Base-by-base conservation (phyloP, 2,888 invertebrate genomes). In the Agrilus mali region DNA sequence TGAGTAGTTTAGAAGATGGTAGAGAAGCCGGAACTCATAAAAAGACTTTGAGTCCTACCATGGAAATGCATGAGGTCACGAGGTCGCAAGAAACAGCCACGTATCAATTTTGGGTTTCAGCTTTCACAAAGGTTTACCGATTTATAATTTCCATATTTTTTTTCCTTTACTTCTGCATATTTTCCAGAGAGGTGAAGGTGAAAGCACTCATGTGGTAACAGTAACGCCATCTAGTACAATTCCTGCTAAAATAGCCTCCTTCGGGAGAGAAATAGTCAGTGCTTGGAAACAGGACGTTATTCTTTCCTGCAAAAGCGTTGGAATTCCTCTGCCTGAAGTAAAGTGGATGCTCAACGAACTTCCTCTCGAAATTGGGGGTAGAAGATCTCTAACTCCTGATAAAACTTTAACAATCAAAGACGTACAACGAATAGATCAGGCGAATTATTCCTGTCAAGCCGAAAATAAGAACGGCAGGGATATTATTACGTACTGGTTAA, bases 231-330 rank as follows among this genome's bases (percentile, higher is more conserved):
- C 81, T 36, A 80, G 80, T 57, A 80, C 71, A 75, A 90, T 90
- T 45, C 86, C 90, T 36, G 92, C 92, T 33, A 75, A 81, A 63
- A 90, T 94, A 61, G 86, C 89, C 3, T 90, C 90, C 39, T 93
- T 93, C 66, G 86, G 87, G 53, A 74, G 80, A 48, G 76, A 77
- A 53, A 77, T 85, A 50, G 74, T 83, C 22, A 83, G 81, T 5
- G 87, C 89, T 2, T 93, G 92, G 89, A 89, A 90, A 57, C 85
- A 86, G 60, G 82, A 87, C 55, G 77, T 92, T 33, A 79, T 79
- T 22, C 66, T 94, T 32, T 80, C 86, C 0, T 94, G 94, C 60
- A 79, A 82, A 53, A 82, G 84, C 61, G 90, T 92, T 1, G 93
- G 93, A 14, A 51, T 82, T 2, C 90, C 92, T 0, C 70, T 77